Percentiles rank a stretch among this genome's conserved stretches.
These are phyloP conservation scores for Lepidothrix coronata DNA, from an alignment of 2,113 vertebrate species.

Conservation along the genomic window DNA sequence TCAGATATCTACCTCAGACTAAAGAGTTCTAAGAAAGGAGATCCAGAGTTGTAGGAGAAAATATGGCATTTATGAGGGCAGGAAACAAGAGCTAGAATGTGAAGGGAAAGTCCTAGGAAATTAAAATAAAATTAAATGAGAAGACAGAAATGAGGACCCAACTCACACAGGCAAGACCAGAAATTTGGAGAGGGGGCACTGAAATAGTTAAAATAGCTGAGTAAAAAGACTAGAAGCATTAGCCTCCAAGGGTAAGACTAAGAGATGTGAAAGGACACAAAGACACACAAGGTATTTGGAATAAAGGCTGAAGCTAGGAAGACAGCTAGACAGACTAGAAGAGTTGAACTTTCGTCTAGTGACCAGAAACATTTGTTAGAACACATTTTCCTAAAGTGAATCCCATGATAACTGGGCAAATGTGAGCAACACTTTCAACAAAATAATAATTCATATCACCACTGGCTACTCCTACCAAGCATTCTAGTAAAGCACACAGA, in stretches of 20 bases:
- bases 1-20: background rate
- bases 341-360: background rate
- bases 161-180: background rate
- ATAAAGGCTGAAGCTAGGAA: background rate
- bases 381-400: background rate
- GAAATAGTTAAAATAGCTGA: background rate
- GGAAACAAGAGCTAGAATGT: background rate
- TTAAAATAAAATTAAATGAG: background rate
- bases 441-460: background rate
- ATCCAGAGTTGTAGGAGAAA: background rate
- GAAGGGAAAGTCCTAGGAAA: background rate
- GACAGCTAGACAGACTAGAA: background rate
- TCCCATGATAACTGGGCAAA: background rate
- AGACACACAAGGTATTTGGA: background rate
- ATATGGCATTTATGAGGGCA: background rate
- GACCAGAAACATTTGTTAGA: background rate
- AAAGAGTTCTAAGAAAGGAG: background rate
- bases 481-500: background rate
- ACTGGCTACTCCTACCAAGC: background rate
- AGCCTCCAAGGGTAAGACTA: background rate
- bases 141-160: background rate
- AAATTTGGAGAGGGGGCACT: background rate
- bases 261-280: background rate
- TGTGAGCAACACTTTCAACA: background rate
- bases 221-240: background rate